These are phyloP conservation scores for Agrenia bidenticulata DNA, from an alignment of 2,888 invertebrate genomes.

Conservation along the genomic window DNA sequence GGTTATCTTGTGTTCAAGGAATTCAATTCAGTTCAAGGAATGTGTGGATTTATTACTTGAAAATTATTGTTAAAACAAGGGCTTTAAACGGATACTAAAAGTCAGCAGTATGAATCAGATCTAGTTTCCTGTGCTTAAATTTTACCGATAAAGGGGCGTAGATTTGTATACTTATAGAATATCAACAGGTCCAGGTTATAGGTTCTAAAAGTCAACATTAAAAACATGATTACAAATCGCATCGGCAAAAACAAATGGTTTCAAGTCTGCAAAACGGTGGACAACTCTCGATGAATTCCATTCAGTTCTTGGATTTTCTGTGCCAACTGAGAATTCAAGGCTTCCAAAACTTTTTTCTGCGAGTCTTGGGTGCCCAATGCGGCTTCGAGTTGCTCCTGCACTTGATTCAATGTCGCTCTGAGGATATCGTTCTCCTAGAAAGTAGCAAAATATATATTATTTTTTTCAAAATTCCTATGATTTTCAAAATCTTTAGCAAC, in stretches of 20 bases:
- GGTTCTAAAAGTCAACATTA: no score
- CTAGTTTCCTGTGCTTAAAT: no score
- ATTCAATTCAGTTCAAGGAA: no score
- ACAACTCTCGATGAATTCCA: conserved; percentile 74
- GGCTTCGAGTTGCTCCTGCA: conserved; percentile 77
- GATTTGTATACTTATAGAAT: no score
- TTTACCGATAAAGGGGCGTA: no score
- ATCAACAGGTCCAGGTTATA: no score
- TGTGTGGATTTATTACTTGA: no score
- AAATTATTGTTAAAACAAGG: no score
- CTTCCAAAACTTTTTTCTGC: conserved; percentile 75
- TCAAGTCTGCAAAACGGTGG: conserved; percentile 77
- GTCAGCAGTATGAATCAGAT: no score
- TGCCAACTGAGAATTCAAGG: conserved; percentile 79
- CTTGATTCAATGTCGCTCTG: conserved; percentile 54
- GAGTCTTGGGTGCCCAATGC: conserved; percentile 78
- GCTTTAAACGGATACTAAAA: no score
- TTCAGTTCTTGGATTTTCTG: conserved; percentile 76
- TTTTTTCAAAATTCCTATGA: not conserved
- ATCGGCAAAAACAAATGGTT: not conserved
- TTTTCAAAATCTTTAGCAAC: not conserved
- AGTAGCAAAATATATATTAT: not conserved
- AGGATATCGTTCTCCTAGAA: conserved; percentile 49
- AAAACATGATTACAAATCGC: no score
- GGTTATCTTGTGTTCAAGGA: no score